A percentile compares a stretch with the other conserved stretches of the same genome.
Conservation (phyloP, 2,113 vertebrate genomes). For the Sarotherodon lohbergeri region DNA sequence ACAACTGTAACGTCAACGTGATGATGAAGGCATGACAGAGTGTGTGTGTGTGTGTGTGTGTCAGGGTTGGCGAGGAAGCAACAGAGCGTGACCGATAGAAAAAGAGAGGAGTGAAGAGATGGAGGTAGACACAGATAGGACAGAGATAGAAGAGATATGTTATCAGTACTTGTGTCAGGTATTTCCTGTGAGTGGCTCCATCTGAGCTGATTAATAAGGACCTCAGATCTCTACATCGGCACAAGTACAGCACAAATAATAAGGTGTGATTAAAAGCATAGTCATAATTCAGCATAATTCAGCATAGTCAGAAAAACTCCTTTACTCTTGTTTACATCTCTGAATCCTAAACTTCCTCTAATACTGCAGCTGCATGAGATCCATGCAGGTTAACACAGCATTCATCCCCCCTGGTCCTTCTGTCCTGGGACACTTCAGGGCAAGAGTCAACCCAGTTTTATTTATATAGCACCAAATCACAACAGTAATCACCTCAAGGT, state of each 20-base stretch:
- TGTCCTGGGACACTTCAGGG: not conserved
- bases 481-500: not conserved
- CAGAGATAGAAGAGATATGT: not conserved
- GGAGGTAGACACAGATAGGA: not conserved
- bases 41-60: not conserved
- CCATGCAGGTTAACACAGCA: fast-evolving
- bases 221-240: not conserved
- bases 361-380: not conserved
- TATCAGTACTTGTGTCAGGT: not conserved
- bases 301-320: not conserved
- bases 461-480: not conserved
- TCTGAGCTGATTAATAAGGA: not conserved
- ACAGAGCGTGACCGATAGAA: not conserved
- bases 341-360: fast-evolving
- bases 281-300: not conserved
- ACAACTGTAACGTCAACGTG: not conserved
- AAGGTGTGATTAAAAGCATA: not conserved
- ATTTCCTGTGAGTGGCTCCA: not conserved
- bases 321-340: not conserved
- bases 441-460: not conserved
- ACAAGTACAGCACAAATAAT: not conserved
- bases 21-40: not conserved
- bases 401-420: not conserved
- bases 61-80: not conserved
- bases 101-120: not conserved